Evolutionary conservation across 2,888 invertebrate genomes (phyloP).

Genomic region (Melangyna quadrimaculata): DNA sequence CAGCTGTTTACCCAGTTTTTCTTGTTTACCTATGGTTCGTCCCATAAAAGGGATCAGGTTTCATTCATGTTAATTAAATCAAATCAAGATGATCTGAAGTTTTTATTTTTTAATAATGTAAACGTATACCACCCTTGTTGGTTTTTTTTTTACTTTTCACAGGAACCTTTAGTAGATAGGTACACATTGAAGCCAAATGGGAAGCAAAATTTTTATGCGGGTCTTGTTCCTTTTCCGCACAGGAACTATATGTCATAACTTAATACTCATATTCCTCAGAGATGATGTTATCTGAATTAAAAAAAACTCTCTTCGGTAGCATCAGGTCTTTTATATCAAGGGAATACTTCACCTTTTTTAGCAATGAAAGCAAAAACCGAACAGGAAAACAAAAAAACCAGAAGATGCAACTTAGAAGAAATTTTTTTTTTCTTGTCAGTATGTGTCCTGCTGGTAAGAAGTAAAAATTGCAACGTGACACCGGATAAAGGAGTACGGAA

Average conservation of each 20-base stretch:
- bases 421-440: slow-evolving; percentile 34
- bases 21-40: slow-evolving; percentile 33
- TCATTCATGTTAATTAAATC: slow-evolving; percentile 52
- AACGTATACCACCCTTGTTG: slow-evolving; percentile 40
- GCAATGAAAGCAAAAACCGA: slow-evolving; percentile 17
- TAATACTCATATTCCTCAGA: slow-evolving; percentile 40
- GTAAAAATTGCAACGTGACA: slow-evolving; percentile 60
- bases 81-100: slow-evolving; percentile 25
- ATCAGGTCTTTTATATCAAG: slow-evolving; percentile 30
- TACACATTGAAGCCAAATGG: slow-evolving; percentile 5
- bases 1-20: slow-evolving; percentile 58
- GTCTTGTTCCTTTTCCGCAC: slow-evolving; percentile 42
- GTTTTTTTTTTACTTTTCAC: slow-evolving; percentile 46
- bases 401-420: slow-evolving; percentile 30
- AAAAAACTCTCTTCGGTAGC: slow-evolving; percentile 17
- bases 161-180: neutral
- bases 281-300: neutral
- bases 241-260: slow-evolving; percentile 58
- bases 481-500: slow-evolving; percentile 55
- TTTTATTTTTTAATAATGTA: neutral
- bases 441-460: slow-evolving; percentile 21
- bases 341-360: slow-evolving; percentile 9
- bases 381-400: slow-evolving; percentile 48
- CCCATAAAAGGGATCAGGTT: slow-evolving; percentile 47
- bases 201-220: slow-evolving; percentile 50